Conservation (phyloP, 2,888 invertebrate species). For the Ctenicera cuprea region DNA sequence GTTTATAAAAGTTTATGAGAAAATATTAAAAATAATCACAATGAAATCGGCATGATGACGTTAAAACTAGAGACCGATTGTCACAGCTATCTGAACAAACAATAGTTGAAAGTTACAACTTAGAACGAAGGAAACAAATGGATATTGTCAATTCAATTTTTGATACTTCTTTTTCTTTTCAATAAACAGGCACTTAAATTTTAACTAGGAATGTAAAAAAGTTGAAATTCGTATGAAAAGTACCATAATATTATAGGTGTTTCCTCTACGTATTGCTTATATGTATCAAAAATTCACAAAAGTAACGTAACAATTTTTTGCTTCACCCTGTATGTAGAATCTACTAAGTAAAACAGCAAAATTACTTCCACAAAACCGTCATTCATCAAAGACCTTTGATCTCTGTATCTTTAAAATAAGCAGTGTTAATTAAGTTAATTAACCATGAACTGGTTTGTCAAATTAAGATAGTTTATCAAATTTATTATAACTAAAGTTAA, state of each 20-base stretch:
- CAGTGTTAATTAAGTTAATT: neutral
- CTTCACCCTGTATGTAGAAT: constrained; percentile 41
- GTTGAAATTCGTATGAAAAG: constrained; percentile 36
- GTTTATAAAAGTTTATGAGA: constrained; percentile 65
- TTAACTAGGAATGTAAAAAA: constrained; percentile 54
- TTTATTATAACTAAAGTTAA: too few relatives aligned
- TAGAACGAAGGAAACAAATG: constrained; percentile 57
- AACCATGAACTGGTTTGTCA: too few relatives aligned
- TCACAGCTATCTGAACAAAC: constrained; percentile 53
- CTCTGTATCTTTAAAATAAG: too few relatives aligned
- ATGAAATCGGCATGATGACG: constrained; percentile 59
- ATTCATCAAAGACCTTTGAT: constrained; percentile 19
- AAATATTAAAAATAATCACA: constrained; percentile 67
- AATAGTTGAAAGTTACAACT: constrained; percentile 50
- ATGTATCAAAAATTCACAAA: constrained; percentile 46
- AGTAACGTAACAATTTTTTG: constrained; percentile 15
- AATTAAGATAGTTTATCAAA: too few relatives aligned
- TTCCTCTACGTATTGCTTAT: constrained; percentile 35
- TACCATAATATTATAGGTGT: constrained; percentile 1
- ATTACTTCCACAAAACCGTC: constrained; percentile 2
- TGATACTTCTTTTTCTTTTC: constrained; percentile 52
- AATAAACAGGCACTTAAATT: constrained; percentile 65
- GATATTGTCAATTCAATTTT: constrained; percentile 62
- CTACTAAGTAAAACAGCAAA: constrained; percentile 23
- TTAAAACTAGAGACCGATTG: constrained; percentile 64